Evolutionary conservation across 2,113 vertebrate genomes (phyloP).

Genomic region (Platanista minor): DNA sequence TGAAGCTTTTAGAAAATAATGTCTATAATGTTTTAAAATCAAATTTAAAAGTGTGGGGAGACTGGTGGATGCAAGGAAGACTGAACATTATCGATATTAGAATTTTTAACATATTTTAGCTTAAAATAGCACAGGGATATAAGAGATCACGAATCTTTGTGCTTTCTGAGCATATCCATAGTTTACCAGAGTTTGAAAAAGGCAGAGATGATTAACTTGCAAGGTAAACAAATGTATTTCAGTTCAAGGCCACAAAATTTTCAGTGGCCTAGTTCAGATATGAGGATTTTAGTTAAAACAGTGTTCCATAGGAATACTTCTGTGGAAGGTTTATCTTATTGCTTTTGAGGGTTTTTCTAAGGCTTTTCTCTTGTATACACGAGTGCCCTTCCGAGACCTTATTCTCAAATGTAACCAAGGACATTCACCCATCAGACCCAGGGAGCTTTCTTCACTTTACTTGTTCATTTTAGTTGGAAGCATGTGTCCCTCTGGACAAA

Average conservation of each 20-base stretch:
- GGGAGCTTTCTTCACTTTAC: background rate
- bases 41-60: background rate
- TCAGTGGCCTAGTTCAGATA: background rate
- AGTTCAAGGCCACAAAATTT: background rate
- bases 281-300: background rate
- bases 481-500: background rate
- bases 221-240: background rate
- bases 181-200: background rate
- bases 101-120: background rate
- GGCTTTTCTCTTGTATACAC: background rate
- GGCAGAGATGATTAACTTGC: background rate
- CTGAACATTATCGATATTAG: no score
- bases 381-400: background rate
- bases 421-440: background rate
- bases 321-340: background rate
- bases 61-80: background rate
- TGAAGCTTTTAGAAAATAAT: background rate
- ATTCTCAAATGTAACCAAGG: background rate
- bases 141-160: background rate
- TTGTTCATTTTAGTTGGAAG: background rate
- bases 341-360: background rate
- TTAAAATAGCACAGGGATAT: background rate
- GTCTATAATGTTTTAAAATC: background rate
- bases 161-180: background rate
- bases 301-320: rapidly evolving